A percentile compares a stretch with the other conserved stretches of the same genome.
phyloP scores from a whole-genome alignment of 2,888 invertebrate species.

The Calliphora vomitoria region DNA sequence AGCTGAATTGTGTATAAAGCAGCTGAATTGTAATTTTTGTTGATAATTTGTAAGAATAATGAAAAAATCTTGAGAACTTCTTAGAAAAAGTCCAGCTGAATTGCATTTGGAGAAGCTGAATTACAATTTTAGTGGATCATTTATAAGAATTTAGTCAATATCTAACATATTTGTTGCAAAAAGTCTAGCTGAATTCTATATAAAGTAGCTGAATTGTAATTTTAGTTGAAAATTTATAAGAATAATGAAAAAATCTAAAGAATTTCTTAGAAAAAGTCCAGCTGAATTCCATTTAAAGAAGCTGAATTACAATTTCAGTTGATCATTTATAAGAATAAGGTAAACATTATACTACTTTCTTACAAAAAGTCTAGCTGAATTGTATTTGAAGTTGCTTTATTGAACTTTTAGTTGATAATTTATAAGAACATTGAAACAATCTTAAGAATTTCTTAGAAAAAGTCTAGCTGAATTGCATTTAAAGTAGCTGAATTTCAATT shows the following conservation, averaged over 20 bases:
- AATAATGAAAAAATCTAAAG: background rate
- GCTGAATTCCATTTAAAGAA: background rate
- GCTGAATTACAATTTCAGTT: background rate
- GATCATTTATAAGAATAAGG: background rate
- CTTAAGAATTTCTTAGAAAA: background rate
- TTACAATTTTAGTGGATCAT: background rate
- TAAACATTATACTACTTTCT: too few relatives aligned
- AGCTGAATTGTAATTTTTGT: too few relatives aligned
- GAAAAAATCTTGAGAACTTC: too few relatives aligned
- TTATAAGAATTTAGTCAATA: background rate
- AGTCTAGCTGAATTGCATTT: conserved; percentile 26
- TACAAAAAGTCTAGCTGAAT: background rate
- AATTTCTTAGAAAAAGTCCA: background rate
- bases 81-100: too few relatives aligned
- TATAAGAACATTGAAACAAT: background rate
- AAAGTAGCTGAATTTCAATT: conserved; percentile 10
- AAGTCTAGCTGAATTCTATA: conserved; percentile 12
- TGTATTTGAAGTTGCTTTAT: background rate
- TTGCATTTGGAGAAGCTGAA: too few relatives aligned
- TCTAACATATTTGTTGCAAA: background rate
- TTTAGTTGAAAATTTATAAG: background rate
- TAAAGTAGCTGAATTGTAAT: background rate
- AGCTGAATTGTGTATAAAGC: too few relatives aligned
- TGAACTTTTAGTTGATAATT: background rate
- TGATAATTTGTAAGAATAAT: too few relatives aligned